These are phyloP conservation scores for Clarias laeviceps DNA, from an alignment of 2,797 vertebrate species.

Conservation along the genomic window DNA sequence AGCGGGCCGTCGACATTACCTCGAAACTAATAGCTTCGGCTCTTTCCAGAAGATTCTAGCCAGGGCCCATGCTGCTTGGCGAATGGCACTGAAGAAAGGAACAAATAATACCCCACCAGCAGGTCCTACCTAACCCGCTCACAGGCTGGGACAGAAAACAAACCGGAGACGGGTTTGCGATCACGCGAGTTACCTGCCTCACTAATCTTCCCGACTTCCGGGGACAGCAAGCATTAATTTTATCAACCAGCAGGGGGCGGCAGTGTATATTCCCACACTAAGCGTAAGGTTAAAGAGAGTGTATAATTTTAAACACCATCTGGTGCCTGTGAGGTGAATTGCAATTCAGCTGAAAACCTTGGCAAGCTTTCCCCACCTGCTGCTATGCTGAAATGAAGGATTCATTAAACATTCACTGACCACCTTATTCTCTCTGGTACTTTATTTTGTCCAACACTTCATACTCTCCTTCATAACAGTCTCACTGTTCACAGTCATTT, in stretches of 20 bases:
- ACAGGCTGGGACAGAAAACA: conserved; percentile 65
- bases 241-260: conserved; percentile 12
- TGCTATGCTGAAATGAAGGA: not conserved
- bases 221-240: not conserved
- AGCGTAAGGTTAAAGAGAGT: not conserved
- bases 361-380: not conserved
- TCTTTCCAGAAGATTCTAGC: conserved; percentile 70
- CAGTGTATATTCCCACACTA: not conserved
- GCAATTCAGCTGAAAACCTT: not conserved
- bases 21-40: conserved; percentile 59
- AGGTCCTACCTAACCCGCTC: conserved; percentile 40
- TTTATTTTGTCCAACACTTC: too few relatives aligned
- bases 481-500: too few relatives aligned
- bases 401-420: not conserved
- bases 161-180: conserved; percentile 39
- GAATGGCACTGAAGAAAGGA: not conserved
- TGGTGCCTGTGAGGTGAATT: not conserved
- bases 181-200: conserved; percentile 29
- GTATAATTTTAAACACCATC: not conserved
- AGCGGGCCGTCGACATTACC: conserved; percentile 61
- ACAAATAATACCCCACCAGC: conserved; percentile 48
- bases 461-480: too few relatives aligned
- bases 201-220: conserved; percentile 42
- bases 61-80: conserved; percentile 71
- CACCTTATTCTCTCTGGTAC: not conserved